These are phyloP conservation scores for Apantesis nais DNA, from an alignment of 2,888 invertebrate genomes.

Conservation along the genomic window DNA sequence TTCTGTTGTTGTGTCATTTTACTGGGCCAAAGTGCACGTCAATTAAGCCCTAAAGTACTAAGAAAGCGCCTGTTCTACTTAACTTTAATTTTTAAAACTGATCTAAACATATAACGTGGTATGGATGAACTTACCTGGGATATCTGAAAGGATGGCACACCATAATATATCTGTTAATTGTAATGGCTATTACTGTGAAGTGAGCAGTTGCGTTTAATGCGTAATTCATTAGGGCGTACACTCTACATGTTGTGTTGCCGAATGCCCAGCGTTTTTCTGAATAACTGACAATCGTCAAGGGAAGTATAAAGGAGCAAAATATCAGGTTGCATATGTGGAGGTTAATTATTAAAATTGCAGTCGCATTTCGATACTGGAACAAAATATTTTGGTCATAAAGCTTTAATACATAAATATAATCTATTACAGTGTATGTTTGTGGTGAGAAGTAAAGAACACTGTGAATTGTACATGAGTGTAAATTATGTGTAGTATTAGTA, in stretches of 20 bases:
- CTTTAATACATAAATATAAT: too few relatives aligned
- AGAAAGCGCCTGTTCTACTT: background rate
- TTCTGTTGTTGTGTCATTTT: background rate
- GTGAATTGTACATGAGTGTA: too few relatives aligned
- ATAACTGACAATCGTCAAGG: constrained; percentile 91
- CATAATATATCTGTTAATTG: constrained; percentile 93
- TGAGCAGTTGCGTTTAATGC: constrained; percentile 90
- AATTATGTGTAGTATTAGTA: too few relatives aligned
- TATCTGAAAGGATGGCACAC: constrained; percentile 91
- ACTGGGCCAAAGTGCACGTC: background rate
- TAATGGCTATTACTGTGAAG: constrained; percentile 91
- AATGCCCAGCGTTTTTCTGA: constrained; percentile 89
- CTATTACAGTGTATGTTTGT: too few relatives aligned
- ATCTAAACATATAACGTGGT: too few relatives aligned
- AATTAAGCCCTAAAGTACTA: background rate
- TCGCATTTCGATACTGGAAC: constrained; percentile 91
- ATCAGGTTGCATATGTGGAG: constrained; percentile 91
- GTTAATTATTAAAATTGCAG: constrained; percentile 93
- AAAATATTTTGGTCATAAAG: background rate
- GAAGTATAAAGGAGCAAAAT: constrained; percentile 92
- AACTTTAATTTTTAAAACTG: too few relatives aligned
- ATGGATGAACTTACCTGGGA: constrained; percentile 85
- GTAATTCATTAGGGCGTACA: constrained; percentile 91
- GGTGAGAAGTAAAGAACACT: too few relatives aligned
- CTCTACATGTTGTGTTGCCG: constrained; percentile 87